phyloP scores from a whole-genome alignment of 2,888 invertebrate species.

The Melieria omissa region DNA sequence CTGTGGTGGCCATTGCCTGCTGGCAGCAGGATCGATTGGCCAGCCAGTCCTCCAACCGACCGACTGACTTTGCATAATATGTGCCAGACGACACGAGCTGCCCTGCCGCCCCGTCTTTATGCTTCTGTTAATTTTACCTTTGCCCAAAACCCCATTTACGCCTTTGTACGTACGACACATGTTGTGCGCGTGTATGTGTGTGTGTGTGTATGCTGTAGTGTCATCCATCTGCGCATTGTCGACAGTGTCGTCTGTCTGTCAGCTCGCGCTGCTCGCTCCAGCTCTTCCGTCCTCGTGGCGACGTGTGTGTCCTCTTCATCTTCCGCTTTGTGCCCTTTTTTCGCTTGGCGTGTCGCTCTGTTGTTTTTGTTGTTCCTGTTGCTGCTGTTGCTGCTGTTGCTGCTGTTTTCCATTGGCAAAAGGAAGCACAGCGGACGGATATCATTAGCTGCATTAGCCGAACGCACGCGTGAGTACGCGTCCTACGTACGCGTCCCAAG shows the following conservation, averaged over 20 bases:
- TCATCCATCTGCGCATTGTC: too few relatives aligned
- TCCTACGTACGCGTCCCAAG: constrained; percentile 8
- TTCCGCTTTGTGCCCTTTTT: constrained; percentile 43
- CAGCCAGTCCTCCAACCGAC: too few relatives aligned
- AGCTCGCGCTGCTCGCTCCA: neutral
- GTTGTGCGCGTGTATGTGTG: neutral
- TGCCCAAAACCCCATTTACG: neutral
- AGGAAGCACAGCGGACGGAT: constrained; percentile 44
- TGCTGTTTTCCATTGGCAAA: constrained; percentile 27
- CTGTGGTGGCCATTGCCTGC: too few relatives aligned
- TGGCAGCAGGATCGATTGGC: too few relatives aligned
- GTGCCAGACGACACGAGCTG: too few relatives aligned
- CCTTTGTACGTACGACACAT: neutral
- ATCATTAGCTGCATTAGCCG: constrained; percentile 47
- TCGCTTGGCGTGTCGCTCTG: constrained; percentile 11
- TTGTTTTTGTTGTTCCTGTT: neutral
- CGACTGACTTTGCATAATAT: too few relatives aligned
- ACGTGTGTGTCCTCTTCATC: constrained; percentile 47
- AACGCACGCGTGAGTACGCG: constrained; percentile 32
- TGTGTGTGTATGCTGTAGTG: neutral
- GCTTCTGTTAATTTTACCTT: neutral
- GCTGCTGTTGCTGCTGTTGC: neutral
- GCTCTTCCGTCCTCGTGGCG: constrained; percentile 39
- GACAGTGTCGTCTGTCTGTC: neutral
- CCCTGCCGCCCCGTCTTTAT: neutral